Base-by-base conservation (phyloP, 2,888 invertebrate species). In the Salticus scenicus region DNA sequence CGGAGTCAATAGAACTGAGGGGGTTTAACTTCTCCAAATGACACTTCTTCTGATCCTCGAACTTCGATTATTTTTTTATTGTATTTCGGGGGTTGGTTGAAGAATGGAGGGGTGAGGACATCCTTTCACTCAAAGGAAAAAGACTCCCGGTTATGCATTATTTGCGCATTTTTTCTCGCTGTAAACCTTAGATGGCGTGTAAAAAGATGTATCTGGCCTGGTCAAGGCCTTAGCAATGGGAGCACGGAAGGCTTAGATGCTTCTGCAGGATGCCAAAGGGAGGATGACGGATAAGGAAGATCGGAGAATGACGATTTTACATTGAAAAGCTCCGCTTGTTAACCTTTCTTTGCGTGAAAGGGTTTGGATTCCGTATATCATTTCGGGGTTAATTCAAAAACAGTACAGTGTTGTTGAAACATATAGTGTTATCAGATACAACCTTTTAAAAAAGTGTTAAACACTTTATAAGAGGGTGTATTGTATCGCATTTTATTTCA, bases 1-100 rank as follows among this genome's bases (percentile, higher is more conserved):
- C 28, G 30, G 47, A 57, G 67, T 84, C 73, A 77, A 84, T 84
- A 84, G 83, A 84, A 84, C 72, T 67, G 30, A 67, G 67, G 72
- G 72, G 71, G 63, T 67, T 75, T 71, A 63, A 71, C 31, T 51
- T 47, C 37, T 66, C 51, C 24, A 77, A 84, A 84, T 84, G 83
- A 84, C 83, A 84, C 83, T 20, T 37, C 66, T 75, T 57, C 57
- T 47, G 37, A 37, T 57, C 47, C 17, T 17, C 12, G 66, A 12
- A 64, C 72, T 47, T 47, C 51, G 63, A 28, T 51, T 66, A 27
- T 72, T 42, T 72, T 73, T 42, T 64, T 67, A 42, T 73, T 24
- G 67, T 10, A 33, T 31, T 31, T 10, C 20, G n/a, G 67, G 67
- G 67, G 10, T 67, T 71, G 27, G 27, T 17, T 1, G 28, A 47